phyloP scores from a whole-genome alignment of 2,888 invertebrate species.

The Pseudococcus viburni region DNA sequence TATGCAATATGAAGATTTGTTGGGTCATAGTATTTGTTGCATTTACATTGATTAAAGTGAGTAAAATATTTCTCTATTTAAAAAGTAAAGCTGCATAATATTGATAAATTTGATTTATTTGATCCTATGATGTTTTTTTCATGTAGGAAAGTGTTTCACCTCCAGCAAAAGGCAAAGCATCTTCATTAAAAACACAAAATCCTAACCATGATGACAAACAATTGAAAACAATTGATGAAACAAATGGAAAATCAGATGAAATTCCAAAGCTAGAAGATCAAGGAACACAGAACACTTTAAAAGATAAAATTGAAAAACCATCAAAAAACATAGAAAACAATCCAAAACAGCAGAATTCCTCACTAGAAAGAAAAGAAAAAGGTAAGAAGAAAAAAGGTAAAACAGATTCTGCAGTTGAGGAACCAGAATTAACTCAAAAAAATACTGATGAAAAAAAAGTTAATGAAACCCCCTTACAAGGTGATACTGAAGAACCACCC shows the following conservation, averaged over 20 bases:
- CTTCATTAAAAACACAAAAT: neutral
- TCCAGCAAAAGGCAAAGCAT: neutral
- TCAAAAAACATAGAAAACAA: neutral
- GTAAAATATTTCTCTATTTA: neutral
- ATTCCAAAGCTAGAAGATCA: neutral
- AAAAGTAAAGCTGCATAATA: neutral
- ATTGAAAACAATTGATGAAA: neutral
- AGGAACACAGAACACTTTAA: too few species aligned
- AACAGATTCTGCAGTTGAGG: neutral
- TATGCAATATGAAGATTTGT: neutral
- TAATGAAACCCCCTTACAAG: too few species aligned
- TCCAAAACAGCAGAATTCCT: neutral
- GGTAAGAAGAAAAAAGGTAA: too few species aligned
- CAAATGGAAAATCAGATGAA: neutral
- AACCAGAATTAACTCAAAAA: too few species aligned
- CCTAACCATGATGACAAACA: neutral
- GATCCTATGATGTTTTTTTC: neutral
- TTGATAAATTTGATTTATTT: neutral
- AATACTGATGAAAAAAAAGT: too few species aligned
- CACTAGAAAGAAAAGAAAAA: too few species aligned
- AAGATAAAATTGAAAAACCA: too few species aligned
- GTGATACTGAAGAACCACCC: too few species aligned
- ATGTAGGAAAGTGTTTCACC: slow-evolving; percentile 1
- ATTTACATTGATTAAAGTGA: neutral
- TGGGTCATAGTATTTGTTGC: neutral